Evolutionary conservation across 2,113 vertebrate genomes (phyloP), one percentile per base, ranked within the genome.

Genomic region (Mus pahari): DNA sequence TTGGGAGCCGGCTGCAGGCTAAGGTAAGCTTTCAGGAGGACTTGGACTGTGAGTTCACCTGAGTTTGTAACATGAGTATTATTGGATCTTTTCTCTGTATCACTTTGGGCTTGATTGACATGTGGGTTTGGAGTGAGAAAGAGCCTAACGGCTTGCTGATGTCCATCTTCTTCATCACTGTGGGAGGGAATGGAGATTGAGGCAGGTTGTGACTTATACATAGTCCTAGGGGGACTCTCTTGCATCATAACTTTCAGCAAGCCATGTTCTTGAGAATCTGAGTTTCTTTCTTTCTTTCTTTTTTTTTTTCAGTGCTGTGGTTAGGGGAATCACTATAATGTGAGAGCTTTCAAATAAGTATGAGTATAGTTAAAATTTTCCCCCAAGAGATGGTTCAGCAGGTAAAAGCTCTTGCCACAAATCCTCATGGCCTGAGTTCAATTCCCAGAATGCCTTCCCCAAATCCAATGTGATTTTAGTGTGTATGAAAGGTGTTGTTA

Each of bases 1-100:
- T 99, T 2, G 99, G 99, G 86, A 99, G 99, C 97, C 99, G 99
- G 83, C 99, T 99, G 90, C 99, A 99, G 97, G 99, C 99, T 95
- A 99, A 99, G 99, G 99, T 99, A 99, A 92, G 97, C 83, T 86
- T 89, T 79, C 1, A 33, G 81, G 60, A 89, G 45, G 73, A 81
- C 50, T 50, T 33, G 45, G 12, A 70, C 50, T 26, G 5, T 89
- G 45, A 88, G 22, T 33, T 53, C 75, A 8, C 28, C n/a, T 42
- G 74, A 94, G 24, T 24, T 70, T 91, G 42, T 79, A 45, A 14
- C 22, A 55, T 12, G 5, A n/a, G 12, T 42, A 31, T 83, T 70
- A 91, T 36, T 86, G 87, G 81, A 24, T 77, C 13, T 82, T 86
- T 68, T 83, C 42, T 86, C 36, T 55, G 6, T 17, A 24, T 91